A percentile compares a stretch with the other conserved stretches of the same genome.
Conservation (phyloP, 2,797 vertebrate genomes). For the Streptopelia turtur region DNA sequence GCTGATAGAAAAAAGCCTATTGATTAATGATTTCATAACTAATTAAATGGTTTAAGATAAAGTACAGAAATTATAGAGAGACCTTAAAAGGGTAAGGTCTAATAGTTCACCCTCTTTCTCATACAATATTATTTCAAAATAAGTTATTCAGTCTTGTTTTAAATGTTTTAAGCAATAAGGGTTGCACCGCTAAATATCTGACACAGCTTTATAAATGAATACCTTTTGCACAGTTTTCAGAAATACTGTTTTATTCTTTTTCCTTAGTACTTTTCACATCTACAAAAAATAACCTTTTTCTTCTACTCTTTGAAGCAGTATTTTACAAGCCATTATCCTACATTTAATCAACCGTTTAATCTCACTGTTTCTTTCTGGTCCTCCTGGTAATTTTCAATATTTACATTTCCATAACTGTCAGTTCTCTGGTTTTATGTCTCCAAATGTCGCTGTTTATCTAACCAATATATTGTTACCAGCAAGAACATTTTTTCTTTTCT, state of each 20-base stretch:
- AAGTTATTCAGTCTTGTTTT: neutral
- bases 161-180: neutral
- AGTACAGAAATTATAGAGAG: neutral
- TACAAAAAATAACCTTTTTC: neutral
- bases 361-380: neutral
- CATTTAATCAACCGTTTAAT: neutral
- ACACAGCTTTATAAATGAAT: neutral
- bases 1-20: neutral
- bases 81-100: neutral
- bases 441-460: neutral
- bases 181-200: neutral
- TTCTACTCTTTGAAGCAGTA: neutral
- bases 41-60: neutral
- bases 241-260: neutral
- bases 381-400: neutral
- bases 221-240: neutral
- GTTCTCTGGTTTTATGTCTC: neutral
- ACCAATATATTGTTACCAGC: neutral
- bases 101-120: neutral
- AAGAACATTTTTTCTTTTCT: neutral
- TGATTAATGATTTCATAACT: slow-evolving; percentile 18
- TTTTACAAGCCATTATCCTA: neutral
- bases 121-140: neutral
- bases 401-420: neutral
- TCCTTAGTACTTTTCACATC: neutral